Base-by-base conservation (phyloP, 2,888 invertebrate genomes). In the Exocentrus adspersus region DNA sequence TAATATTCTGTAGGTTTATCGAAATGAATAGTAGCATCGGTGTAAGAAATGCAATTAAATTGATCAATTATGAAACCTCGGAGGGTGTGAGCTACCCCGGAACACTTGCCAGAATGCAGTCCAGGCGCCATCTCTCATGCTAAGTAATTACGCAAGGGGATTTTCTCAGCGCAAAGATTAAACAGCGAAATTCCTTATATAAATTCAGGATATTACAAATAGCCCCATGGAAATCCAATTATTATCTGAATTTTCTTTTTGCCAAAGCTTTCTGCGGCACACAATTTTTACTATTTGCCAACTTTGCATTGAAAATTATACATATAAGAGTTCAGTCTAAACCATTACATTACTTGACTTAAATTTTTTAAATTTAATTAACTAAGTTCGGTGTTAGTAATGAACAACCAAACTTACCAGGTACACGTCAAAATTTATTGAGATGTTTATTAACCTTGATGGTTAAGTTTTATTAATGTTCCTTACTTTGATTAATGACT, bases 221-320 rank as follows among this genome's bases (percentile, higher is more conserved):
- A 78, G 75, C 77, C 78, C 75, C 79, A 80, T 80, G 79, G 77
- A 80, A 80, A 79, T 78, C 79, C 79, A 79, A 81, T 81, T 81
- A 81, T 81, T 81, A 80, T 80, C 80, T 80, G 79, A 79, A 81
- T 81, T 81, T 80, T 79, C 78, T 78, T 79, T 80, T 79, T 72
- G 72, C 65, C 64, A 73, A 70, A 66, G 70, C 69, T 73, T 69
- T 70, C 65, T 59, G 64, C 73, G 75, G 74, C 72, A 75, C 78
- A 77, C 78, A 77, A 78, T 78, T 78, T 78, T 75, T 77, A 70
- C 54, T 24, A 3, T 24, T 7, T 24, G 7, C 7, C n/a, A n/a
- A n/a, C n/a, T n/a, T n/a, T n/a, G n/a, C n/a, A n/a, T n/a, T n/a
- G n/a, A n/a, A n/a, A n/a, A n/a, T n/a, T n/a, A n/a, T n/a, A n/a